Evolutionary conservation across 2,113 vertebrate genomes (phyloP).

Genomic region (Naja naja): DNA sequence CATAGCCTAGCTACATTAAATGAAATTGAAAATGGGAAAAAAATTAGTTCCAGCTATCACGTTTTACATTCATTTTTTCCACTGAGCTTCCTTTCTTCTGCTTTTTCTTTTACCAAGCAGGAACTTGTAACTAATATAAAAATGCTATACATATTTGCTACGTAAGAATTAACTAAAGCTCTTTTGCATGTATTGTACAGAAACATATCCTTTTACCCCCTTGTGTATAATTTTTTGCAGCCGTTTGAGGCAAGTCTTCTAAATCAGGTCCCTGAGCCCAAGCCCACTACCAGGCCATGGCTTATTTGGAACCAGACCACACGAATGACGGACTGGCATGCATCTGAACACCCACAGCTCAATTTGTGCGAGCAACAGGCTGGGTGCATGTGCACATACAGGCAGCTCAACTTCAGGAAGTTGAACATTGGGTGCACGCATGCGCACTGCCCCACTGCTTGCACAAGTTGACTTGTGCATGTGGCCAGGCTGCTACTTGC

Average conservation of each 20-base stretch:
- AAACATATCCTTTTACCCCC: not conserved
- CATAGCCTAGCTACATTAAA: conserved; percentile 19
- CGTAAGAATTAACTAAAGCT: not conserved
- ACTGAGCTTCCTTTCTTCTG: not conserved
- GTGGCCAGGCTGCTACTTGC: not conserved
- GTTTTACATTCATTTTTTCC: not conserved
- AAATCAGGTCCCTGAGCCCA: not conserved
- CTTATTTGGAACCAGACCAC: not conserved
- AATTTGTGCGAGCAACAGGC: not conserved
- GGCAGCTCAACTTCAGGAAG: not conserved
- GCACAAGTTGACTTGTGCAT: not conserved
- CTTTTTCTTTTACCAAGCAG: not conserved
- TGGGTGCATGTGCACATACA: not conserved
- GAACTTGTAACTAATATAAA: conserved; percentile 1
- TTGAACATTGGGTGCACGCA: not conserved
- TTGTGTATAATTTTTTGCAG: not conserved
- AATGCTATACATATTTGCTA: not conserved
- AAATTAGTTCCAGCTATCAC: conserved; percentile 14
- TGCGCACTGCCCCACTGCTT: not conserved
- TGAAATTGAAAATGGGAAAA: conserved; percentile 52
- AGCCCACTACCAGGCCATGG: not conserved
- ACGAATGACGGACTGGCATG: not conserved
- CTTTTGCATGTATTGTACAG: conserved; percentile 6
- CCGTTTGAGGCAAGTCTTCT: not conserved
- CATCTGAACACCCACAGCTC: not conserved